phyloP scores from a whole-genome alignment of 2,797 vertebrate genomes.

The Myripristis jacobus region DNA sequence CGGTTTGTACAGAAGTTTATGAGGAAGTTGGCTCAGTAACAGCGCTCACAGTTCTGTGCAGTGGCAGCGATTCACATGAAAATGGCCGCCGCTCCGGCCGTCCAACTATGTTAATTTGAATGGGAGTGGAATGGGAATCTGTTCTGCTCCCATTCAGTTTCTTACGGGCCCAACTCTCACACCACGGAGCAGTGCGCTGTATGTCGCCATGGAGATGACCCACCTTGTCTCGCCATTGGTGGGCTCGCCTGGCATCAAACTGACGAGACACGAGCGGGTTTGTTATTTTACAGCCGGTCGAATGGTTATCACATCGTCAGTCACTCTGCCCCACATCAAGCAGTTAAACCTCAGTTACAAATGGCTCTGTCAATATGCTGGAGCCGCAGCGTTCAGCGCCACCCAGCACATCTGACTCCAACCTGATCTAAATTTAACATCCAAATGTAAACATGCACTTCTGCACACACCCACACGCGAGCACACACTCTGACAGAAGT shows the following conservation, averaged over 20 bases:
- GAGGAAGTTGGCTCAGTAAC: no score
- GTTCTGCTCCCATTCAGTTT: no score
- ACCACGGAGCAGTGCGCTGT: slow-evolving; percentile 5
- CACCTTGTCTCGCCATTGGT: slow-evolving; percentile 49
- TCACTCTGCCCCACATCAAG: slow-evolving; percentile 47
- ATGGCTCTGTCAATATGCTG: slow-evolving; percentile 40
- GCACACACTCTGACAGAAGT: not conserved
- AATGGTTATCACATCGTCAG: slow-evolving; percentile 39
- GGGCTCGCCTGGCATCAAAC: slow-evolving; percentile 56
- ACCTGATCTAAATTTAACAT: slow-evolving; percentile 21
- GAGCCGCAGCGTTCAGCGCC: slow-evolving; percentile 24
- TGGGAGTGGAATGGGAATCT: no score
- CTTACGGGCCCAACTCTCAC: no score
- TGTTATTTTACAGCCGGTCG: slow-evolving; percentile 36
- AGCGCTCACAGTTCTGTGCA: no score
- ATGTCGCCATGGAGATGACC: slow-evolving; percentile 32
- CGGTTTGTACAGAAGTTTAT: no score
- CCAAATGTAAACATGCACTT: slow-evolving; percentile 21
- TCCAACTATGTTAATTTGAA: no score
- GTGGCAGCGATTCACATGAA: no score
- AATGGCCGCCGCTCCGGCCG: no score
- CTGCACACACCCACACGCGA: not conserved
- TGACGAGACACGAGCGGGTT: slow-evolving; percentile 68
- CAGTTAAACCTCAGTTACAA: slow-evolving; percentile 61
- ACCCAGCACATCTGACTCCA: slow-evolving; percentile 36